Evolutionary conservation across 2,797 vertebrate species (phyloP), one percentile per base, ranked within the genome.

Genomic region (Periparus ater): DNA sequence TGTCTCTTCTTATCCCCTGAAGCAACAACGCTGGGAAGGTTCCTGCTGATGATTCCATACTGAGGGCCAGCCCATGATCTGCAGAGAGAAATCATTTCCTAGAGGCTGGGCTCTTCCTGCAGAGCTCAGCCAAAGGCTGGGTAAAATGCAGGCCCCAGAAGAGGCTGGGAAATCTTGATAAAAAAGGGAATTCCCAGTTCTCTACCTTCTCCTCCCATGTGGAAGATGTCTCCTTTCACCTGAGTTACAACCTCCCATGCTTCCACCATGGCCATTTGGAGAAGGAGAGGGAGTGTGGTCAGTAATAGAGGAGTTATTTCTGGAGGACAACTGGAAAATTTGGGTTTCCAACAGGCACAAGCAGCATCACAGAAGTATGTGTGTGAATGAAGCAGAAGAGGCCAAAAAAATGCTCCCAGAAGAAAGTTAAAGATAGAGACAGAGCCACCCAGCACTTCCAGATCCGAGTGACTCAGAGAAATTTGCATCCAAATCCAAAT

Each of bases 1-100:
- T 89, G 68, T 87, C 80, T 61, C 48, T 63, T 5, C 54, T 87
- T 65, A 63, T 95, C 67, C 42, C 66, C 71, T 66, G 76, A 71
- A 80, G 63, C 38, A 38, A 44, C n/a, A 63, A 45, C 7, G 8
- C 60, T 78, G 79, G 72, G 60, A 79, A 81, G 62, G 9, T 40
- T 38, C 48, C 63, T 72, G 1, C 34, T n/a, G 60, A 20, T 88
- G 83, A 44, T 85, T 92, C 82, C 76, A 70, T 54, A 47, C 66
- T 15, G 55, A 86, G 34, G 60, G 34, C 45, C 66, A 92, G 62
- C 51, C 17, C 0, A 0, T 14, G 48, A 66, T 68, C 54, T 80
- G 42, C 53, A 48, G 51, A 23, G 20, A 85, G 42, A 55, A 86
- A 47, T 88, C 27, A 62, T 79, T 94, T 84, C 51, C 57, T 91